These are phyloP conservation scores for Alcedo atthis DNA, from an alignment of 2,797 vertebrate species.

Conservation along the genomic window DNA sequence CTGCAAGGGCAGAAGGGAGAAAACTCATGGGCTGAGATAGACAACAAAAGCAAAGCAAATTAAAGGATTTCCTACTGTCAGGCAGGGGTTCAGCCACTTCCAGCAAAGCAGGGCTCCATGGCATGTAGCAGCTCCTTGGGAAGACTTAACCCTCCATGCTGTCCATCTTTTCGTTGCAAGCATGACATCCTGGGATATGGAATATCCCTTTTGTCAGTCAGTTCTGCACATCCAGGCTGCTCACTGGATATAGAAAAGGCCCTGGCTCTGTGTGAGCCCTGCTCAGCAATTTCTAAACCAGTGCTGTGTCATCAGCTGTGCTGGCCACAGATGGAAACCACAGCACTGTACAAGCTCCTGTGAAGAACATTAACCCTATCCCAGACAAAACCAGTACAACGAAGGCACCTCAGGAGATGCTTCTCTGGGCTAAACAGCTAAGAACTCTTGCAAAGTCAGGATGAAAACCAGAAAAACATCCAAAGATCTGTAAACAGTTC, in stretches of 20 bases:
- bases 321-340: neutral
- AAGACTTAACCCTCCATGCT: neutral
- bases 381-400: neutral
- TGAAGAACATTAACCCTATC: neutral
- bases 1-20: neutral
- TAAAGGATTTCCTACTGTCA: neutral
- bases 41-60: neutral
- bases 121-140: rapidly evolving
- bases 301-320: neutral
- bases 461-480: neutral
- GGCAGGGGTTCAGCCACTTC: neutral
- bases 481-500: neutral
- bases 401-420: neutral
- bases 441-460: neutral
- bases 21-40: rapidly evolving
- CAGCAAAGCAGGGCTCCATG: neutral
- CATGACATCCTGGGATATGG: neutral
- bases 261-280: neutral
- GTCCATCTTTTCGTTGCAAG: neutral
- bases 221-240: neutral
- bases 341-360: neutral
- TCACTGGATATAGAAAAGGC: rapidly evolving
- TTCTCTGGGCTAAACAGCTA: neutral
- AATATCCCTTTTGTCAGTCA: neutral
- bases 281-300: neutral